Evolutionary conservation across 2,888 invertebrate species (phyloP).

Genomic region (Coenonympha glycerion): DNA sequence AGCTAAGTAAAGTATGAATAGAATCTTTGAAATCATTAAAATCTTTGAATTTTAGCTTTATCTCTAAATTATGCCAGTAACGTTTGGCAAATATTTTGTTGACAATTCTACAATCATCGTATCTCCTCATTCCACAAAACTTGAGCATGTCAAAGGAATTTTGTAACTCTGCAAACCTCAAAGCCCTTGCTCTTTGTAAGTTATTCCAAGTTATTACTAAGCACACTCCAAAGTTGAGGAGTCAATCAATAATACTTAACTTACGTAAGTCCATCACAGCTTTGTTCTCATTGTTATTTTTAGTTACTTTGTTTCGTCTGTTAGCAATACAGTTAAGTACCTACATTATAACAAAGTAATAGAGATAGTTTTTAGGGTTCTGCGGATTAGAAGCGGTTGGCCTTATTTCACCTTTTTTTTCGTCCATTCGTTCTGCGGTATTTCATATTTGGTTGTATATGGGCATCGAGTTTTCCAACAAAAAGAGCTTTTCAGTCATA

Average conservation of each 20-base stretch:
- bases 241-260: conserved; percentile 12
- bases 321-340: background rate
- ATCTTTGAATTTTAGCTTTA: too few species aligned
- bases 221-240: conserved; percentile 10
- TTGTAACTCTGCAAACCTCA: conserved; percentile 5
- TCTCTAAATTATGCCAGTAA: too few species aligned
- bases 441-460: too few species aligned
- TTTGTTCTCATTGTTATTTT: conserved; percentile 1
- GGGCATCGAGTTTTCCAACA: too few species aligned
- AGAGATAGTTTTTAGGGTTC: background rate
- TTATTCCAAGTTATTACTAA: conserved; percentile 15
- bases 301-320: background rate
- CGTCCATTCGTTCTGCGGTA: too few species aligned
- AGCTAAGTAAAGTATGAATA: too few species aligned
- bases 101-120: background rate
- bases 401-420: too few species aligned
- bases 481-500: too few species aligned
- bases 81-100: too few species aligned
- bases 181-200: conserved; percentile 12
- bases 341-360: background rate
- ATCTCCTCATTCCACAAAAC: background rate
- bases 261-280: conserved; percentile 4
- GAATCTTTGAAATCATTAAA: too few species aligned
- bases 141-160: conserved; percentile 5
- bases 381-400: too few species aligned